These are phyloP conservation scores for Syrista parreyssii DNA, from an alignment of 2,888 invertebrate species.

Conservation along the genomic window DNA sequence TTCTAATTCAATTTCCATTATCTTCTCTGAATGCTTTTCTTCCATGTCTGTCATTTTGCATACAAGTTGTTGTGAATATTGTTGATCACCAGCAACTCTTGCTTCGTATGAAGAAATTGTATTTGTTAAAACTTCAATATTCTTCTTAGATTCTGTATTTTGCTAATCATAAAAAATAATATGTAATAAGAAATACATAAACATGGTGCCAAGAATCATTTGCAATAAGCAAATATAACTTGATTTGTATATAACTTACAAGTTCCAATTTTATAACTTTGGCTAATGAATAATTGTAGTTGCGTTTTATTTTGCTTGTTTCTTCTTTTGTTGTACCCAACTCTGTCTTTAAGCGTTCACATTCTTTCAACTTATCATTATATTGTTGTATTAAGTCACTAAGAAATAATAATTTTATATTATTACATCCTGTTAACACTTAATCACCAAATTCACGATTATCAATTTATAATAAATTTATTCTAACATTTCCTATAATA, in stretches of 20 bases:
- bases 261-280: conserved; percentile 43
- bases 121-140: conserved; percentile 20
- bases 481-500: too few species aligned
- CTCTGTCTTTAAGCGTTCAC: conserved; percentile 41
- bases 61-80: conserved; percentile 45
- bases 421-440: too few species aligned
- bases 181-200: background rate
- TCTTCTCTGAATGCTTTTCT: conserved; percentile 25
- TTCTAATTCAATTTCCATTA: conserved; percentile 35
- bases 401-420: conserved; percentile 17
- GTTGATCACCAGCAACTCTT: conserved; percentile 43
- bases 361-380: conserved; percentile 49
- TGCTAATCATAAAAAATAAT: conserved; percentile 28
- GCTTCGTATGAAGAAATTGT: conserved; percentile 31
- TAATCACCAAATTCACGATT: background rate
- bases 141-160: conserved; percentile 35
- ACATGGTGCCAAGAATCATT: background rate
- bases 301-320: conserved; percentile 30
- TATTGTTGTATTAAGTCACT: conserved; percentile 50
- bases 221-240: background rate
- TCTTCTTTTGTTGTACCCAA: conserved; percentile 31
- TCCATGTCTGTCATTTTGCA: conserved; percentile 47
- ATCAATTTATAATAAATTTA: background rate
- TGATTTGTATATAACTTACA: conserved; percentile 32
- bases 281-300: conserved; percentile 33